A percentile compares a stretch with the other conserved stretches of the same genome.
Conservation (phyloP, 2,113 vertebrate species). For the Turdus rufiventris region DNA sequence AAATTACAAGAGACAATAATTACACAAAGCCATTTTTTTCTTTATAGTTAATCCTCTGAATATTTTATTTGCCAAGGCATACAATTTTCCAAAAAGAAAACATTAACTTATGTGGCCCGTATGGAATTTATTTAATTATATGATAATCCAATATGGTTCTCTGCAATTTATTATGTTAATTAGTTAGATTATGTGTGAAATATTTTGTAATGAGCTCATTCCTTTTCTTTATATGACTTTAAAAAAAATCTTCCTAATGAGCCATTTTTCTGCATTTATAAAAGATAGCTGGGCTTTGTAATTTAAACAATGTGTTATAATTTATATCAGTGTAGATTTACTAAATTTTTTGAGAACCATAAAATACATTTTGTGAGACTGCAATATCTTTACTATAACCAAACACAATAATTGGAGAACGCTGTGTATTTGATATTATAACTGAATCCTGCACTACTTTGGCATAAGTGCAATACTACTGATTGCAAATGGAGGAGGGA, state of each 20-base stretch:
- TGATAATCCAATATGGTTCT: conserved; percentile 7
- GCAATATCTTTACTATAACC: not conserved
- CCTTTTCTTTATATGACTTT: not conserved
- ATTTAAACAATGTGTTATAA: not conserved
- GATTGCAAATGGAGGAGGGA: not conserved
- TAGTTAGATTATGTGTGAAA: conserved; percentile 46
- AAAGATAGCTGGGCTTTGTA: not conserved
- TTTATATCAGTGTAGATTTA: not conserved
- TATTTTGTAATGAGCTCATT: conserved; percentile 22
- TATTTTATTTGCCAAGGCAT: conserved; percentile 51
- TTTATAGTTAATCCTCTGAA: conserved; percentile 38
- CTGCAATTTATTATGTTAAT: conserved; percentile 48
- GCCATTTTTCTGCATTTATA: not conserved
- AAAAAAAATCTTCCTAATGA: not conserved
- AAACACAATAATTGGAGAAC: not conserved
- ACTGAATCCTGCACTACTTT: not conserved
- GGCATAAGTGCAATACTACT: not conserved
- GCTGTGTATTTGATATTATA: not conserved
- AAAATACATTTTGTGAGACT: not conserved
- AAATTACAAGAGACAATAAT: conserved; percentile 59
- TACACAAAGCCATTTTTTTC: conserved; percentile 25
- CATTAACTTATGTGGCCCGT: not conserved
- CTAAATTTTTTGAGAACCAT: not conserved
- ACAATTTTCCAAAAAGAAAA: conserved; percentile 36
- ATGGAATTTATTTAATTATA: conserved; percentile 55